Evolutionary conservation across 2,888 invertebrate genomes (phyloP), one percentile per base, ranked within the genome.

Genomic region (Alcis repandata): DNA sequence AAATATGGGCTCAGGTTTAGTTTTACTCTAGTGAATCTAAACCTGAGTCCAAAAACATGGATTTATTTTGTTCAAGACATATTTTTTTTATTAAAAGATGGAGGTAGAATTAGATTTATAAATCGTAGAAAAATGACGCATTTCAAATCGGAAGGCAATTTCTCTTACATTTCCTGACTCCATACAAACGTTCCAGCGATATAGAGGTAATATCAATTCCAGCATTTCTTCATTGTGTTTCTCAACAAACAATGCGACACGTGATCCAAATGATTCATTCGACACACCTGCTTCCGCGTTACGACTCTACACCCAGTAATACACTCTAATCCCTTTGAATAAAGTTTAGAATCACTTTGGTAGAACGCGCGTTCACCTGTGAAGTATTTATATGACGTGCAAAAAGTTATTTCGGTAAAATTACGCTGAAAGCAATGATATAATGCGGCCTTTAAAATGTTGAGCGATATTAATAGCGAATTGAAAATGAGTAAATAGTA

Each of bases 391-490:
- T 69, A 33, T 38, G 19, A 33, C 38, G 58, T 62, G 57, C 59
- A 58, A 46, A 63, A 59, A 60, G 59, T 52, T 73, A 73, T 73
- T 73, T 71, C 49, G 13, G 63, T 67, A 58, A 62, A 58, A 59
- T 59, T 58, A 63, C 40, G 54, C 51, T 66, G 72, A 63, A 61
- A 69, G 65, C 65, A 65, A 38, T 63, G 64, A 70, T 68, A 64
- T 62, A 70, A 62, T 36, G 33, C 22, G 62, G 63, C 59, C 72
- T 68, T 72, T 62, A 43, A 33, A 19, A 17, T 43, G 45, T 48
- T 33, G n/a, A 19, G 45, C 19, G 22, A 10, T 70, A 70, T 59
- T 62, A 60, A 66, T 69, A 69, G 68, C 20, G 9, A 3, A 27
- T 27, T 22, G 51, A 4, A 46, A 27, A 53, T 68, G 68, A 62